Conservation (phyloP, 2,888 invertebrate species). For the Onchidella celtica region DNA sequence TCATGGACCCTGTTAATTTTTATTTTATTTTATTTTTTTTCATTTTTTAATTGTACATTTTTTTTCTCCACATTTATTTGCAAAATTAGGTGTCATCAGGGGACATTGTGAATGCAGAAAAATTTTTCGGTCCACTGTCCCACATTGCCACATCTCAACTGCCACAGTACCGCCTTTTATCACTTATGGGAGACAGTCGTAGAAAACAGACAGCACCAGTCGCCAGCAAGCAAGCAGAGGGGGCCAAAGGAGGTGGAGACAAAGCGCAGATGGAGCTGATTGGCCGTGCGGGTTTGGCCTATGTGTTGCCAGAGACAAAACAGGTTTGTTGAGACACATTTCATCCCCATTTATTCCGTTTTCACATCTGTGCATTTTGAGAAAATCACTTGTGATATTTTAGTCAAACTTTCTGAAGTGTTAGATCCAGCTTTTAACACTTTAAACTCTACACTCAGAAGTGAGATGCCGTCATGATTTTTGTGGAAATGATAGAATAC, state of each 20-base stretch:
- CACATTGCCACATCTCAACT: conserved; percentile 65
- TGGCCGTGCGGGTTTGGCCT: conserved; percentile 73
- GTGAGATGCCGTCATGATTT: too few relatives aligned
- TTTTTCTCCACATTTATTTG: too few relatives aligned
- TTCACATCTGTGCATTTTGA: neutral
- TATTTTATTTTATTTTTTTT: too few relatives aligned
- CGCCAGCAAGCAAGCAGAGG: conserved; percentile 61
- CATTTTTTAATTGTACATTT: too few relatives aligned
- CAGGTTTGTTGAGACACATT: conserved; percentile 49
- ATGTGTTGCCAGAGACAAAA: conserved; percentile 54
- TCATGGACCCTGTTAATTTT: too few relatives aligned
- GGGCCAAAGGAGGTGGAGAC: conserved; percentile 66
- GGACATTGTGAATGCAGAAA: conserved; percentile 77
- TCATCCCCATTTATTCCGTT: neutral
- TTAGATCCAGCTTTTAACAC: too few relatives aligned
- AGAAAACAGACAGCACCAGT: conserved; percentile 70
- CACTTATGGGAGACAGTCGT: conserved; percentile 73
- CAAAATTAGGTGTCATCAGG: conserved; percentile 76
- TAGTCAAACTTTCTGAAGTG: neutral
- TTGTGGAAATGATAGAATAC: too few relatives aligned
- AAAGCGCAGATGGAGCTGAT: conserved; percentile 73
- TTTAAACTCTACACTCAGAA: too few relatives aligned
- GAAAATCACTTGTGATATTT: neutral
- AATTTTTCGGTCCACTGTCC: conserved; percentile 76
- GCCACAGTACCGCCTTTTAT: conserved; percentile 69